Percentiles rank a stretch among this genome's conserved stretches.
phyloP scores from a whole-genome alignment of 2,888 invertebrate species.

The Phragmatobia fuliginosa region DNA sequence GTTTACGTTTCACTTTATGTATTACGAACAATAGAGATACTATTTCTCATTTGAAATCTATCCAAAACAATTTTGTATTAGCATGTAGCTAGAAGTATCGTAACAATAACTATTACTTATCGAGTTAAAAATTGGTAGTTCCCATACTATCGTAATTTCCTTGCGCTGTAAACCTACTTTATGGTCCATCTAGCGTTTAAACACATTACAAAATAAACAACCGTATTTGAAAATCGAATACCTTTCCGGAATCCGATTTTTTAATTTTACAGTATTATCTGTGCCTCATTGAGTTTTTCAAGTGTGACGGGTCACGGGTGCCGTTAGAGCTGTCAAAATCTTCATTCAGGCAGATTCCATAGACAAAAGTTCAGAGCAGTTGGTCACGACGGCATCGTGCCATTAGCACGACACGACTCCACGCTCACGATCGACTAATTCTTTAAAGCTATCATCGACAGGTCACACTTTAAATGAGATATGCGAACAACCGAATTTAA shows the following conservation, averaged over 20 bases:
- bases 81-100: conserved; percentile 19
- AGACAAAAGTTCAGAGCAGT: conserved; percentile 61
- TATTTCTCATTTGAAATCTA: conserved; percentile 24
- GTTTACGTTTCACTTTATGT: conserved; percentile 1
- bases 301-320: conserved; percentile 51
- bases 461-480: conserved; percentile 36
- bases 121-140: conserved; percentile 24
- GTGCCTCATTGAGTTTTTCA: conserved; percentile 47
- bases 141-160: conserved; percentile 48
- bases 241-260: conserved; percentile 42
- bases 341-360: conserved; percentile 42
- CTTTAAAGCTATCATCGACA: conserved; percentile 49
- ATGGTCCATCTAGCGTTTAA: conserved; percentile 32
- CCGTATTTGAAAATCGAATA: background rate
- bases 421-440: conserved; percentile 54
- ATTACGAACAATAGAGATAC: background rate
- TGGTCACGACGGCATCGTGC: conserved; percentile 62
- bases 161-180: conserved; percentile 41
- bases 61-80: conserved; percentile 17
- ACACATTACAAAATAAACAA: conserved; percentile 32
- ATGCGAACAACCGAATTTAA: background rate
- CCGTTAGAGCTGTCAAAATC: conserved; percentile 59
- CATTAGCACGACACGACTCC: conserved; percentile 61
- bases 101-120: conserved; percentile 32
- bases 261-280: conserved; percentile 46